Conservation (phyloP, 2,113 vertebrate genomes). For the Erythrocebus patas region DNA sequence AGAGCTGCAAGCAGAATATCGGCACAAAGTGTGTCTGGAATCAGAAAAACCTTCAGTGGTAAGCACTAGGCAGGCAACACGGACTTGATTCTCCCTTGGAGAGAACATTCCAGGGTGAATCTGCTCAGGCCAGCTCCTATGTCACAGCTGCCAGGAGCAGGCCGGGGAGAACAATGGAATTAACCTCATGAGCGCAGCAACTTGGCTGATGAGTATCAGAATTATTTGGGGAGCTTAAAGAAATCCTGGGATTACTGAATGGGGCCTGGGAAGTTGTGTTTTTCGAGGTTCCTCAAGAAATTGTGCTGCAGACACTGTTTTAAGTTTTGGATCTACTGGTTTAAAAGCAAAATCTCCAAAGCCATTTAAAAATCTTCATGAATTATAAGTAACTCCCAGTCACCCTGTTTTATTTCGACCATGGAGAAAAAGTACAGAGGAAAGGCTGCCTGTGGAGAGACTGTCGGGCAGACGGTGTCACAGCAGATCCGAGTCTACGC, state of each 20-base stretch:
- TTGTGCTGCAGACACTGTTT: not conserved
- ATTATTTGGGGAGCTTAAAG: constrained; percentile 29
- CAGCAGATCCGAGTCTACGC: not conserved
- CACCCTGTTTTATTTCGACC: constrained; percentile 69
- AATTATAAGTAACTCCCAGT: constrained; percentile 59
- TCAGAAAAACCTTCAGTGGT: not conserved
- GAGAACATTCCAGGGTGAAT: not conserved
- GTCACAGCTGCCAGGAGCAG: not conserved
- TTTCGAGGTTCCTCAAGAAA: not conserved
- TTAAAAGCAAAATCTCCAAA: not conserved
- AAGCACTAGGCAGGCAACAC: not conserved
- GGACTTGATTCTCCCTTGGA: not conserved
- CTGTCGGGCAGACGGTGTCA: not conserved
- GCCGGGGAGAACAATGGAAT: not conserved
- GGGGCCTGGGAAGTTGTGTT: not conserved
- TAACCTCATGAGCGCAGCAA: not conserved
- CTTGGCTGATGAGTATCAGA: not conserved
- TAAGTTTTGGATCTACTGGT: not conserved
- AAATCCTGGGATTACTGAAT: constrained; percentile 1
- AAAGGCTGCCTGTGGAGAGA: constrained; percentile 61
- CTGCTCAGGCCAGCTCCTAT: not conserved
- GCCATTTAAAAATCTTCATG: not conserved
- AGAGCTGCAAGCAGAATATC: not conserved
- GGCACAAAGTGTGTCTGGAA: not conserved
- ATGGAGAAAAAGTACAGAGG: constrained; percentile 52